These are phyloP conservation scores for Calypte anna DNA, from an alignment of 2,113 vertebrate genomes.

Conservation along the genomic window DNA sequence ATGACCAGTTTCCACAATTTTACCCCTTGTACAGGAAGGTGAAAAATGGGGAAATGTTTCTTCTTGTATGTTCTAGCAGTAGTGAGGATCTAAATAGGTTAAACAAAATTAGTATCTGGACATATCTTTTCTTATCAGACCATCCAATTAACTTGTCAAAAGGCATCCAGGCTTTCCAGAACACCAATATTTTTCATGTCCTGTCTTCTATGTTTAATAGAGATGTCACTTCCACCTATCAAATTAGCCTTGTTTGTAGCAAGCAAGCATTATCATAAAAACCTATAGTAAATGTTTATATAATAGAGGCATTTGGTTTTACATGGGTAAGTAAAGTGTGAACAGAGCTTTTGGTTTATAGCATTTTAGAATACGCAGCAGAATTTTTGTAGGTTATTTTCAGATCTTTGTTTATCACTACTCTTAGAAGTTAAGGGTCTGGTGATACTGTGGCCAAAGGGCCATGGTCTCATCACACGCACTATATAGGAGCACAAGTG, in stretches of 20 bases:
- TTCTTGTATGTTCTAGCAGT: background rate
- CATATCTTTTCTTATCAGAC: background rate
- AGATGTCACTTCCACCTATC: background rate
- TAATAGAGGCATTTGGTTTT: background rate
- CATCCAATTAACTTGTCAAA: background rate
- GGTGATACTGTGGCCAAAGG: background rate
- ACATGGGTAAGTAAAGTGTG: background rate
- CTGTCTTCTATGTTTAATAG: background rate
- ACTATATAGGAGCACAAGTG: rapidly evolving
- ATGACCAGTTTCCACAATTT: background rate
- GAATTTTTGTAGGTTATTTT: background rate
- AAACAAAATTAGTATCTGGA: slow-evolving; percentile 3
- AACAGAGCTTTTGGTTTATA: background rate
- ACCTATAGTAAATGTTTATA: background rate
- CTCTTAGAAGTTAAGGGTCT: background rate
- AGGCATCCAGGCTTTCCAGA: slow-evolving; percentile 1
- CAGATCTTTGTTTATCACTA: background rate
- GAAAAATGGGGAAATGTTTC: background rate
- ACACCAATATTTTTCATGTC: background rate
- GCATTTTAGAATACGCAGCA: background rate
- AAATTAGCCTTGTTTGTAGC: background rate
- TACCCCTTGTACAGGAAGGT: background rate
- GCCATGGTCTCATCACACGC: background rate
- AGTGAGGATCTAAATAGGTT: background rate
- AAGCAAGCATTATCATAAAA: background rate